A percentile compares a stretch with the other conserved stretches of the same genome.
Evolutionary conservation across 2,113 vertebrate species (phyloP).

Genomic region (Tiliqua scincoides): DNA sequence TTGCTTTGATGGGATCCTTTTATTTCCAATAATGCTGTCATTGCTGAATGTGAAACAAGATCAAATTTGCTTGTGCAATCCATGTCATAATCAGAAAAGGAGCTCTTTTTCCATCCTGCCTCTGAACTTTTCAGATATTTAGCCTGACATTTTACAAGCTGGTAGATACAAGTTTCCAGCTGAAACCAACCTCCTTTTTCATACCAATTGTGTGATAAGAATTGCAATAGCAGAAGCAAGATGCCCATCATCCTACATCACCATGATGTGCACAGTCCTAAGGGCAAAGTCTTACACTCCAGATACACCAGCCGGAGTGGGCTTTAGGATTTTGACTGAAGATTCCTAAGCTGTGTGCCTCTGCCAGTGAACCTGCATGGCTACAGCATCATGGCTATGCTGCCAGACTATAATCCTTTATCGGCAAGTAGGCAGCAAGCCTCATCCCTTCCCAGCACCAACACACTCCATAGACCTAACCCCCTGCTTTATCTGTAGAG

Average conservation of each 20-base stretch:
- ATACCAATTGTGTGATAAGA: background rate
- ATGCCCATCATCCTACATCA: background rate
- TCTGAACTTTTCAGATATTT: background rate
- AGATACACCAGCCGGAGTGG: too few species aligned
- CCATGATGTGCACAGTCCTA: background rate
- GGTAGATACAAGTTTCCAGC: background rate
- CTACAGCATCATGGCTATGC: too few species aligned
- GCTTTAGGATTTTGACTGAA: too few species aligned
- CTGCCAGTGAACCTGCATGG: too few species aligned
- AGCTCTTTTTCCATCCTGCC: background rate
- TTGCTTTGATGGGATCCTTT: background rate
- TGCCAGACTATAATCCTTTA: too few species aligned
- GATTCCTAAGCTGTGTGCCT: too few species aligned
- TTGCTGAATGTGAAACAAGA: background rate
- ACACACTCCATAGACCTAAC: too few species aligned
- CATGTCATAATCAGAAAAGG: background rate
- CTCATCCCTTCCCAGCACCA: too few species aligned
- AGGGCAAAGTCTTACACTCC: background rate
- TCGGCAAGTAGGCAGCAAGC: too few species aligned
- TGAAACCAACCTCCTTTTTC: background rate
- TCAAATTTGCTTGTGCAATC: background rate
- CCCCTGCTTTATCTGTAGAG: too few species aligned
- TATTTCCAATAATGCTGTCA: background rate
- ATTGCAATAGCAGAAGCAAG: background rate
- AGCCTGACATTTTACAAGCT: constrained; percentile 2